phyloP scores from a whole-genome alignment of 2,888 invertebrate genomes.

The Caenorhabditis sinica region DNA sequence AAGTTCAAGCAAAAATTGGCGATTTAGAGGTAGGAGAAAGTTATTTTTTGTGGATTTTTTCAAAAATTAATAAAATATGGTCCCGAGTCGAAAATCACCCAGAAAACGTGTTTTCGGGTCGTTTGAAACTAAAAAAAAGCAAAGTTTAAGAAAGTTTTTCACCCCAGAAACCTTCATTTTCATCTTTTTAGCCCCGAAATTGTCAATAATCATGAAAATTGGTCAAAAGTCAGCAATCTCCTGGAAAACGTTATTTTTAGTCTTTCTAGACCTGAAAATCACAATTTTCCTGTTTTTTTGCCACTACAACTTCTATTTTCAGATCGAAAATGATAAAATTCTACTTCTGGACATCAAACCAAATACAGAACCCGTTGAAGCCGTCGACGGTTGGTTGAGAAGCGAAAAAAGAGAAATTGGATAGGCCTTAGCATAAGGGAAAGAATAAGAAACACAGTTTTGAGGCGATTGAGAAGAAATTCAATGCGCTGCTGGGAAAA shows the following conservation, averaged over 20 bases:
- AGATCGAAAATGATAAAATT: background rate
- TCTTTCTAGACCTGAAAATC: no score
- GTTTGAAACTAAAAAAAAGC: no score
- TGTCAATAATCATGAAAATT: no score
- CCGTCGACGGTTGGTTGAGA: constrained; percentile 9
- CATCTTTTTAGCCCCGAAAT: no score
- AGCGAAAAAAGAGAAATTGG: constrained; percentile 21
- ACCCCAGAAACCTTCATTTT: no score
- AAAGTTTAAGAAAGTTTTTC: no score
- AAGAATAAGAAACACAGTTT: constrained; percentile 61
- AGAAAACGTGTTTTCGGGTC: no score
- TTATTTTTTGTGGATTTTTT: background rate
- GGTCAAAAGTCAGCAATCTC: no score
- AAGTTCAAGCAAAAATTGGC: constrained; percentile 49
- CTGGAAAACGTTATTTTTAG: background rate
- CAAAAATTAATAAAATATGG: background rate
- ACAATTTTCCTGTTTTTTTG: background rate
- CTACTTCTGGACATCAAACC: no score
- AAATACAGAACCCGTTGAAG: constrained; percentile 13
- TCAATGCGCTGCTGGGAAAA: constrained; percentile 47
- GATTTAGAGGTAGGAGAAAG: constrained; percentile 44
- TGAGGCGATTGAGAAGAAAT: constrained; percentile 61
- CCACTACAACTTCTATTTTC: background rate
- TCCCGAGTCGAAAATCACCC: no score
- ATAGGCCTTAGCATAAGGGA: constrained; percentile 35